phyloP scores from a whole-genome alignment of 2,888 invertebrate species.

The Cerastis rubricosa region DNA sequence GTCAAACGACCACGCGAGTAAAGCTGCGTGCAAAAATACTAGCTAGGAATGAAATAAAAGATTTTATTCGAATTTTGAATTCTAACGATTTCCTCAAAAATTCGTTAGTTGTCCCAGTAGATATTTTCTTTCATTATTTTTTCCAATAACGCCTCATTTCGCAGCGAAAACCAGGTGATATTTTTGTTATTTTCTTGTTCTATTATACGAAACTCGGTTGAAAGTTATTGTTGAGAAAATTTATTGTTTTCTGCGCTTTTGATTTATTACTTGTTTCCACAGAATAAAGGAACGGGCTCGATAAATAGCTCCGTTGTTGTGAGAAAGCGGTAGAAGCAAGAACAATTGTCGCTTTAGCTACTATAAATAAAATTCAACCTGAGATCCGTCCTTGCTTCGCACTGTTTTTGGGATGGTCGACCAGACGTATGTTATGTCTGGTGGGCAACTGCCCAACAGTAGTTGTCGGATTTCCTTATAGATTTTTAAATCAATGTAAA shows the following conservation, averaged over 20 bases:
- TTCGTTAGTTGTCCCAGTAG: background rate
- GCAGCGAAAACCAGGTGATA: slow-evolving; percentile 16
- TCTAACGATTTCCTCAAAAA: background rate
- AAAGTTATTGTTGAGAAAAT: slow-evolving; percentile 37
- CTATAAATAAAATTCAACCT: background rate
- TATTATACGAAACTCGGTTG: slow-evolving; percentile 19
- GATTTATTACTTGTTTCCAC: slow-evolving; percentile 33
- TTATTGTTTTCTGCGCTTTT: slow-evolving; percentile 40
- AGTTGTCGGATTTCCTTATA: too few relatives aligned
- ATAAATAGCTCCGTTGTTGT: slow-evolving; percentile 28
- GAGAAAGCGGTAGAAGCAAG: background rate
- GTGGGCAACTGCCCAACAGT: too few relatives aligned
- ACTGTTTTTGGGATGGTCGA: too few relatives aligned
- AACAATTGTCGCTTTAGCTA: slow-evolving; percentile 3
- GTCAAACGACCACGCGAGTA: background rate
- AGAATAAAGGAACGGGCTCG: slow-evolving; percentile 21
- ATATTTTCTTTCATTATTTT: background rate
- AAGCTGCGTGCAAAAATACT: background rate
- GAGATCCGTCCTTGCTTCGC: background rate
- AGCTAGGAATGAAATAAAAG: background rate
- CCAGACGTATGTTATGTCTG: too few relatives aligned
- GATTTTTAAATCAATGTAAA: too few relatives aligned
- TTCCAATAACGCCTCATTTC: background rate
- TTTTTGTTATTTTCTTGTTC: slow-evolving; percentile 15
- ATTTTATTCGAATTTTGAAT: background rate